Evolutionary conservation across 2,797 vertebrate genomes (phyloP), one percentile per base, ranked within the genome.

Genomic region (Antennarius maculatus): DNA sequence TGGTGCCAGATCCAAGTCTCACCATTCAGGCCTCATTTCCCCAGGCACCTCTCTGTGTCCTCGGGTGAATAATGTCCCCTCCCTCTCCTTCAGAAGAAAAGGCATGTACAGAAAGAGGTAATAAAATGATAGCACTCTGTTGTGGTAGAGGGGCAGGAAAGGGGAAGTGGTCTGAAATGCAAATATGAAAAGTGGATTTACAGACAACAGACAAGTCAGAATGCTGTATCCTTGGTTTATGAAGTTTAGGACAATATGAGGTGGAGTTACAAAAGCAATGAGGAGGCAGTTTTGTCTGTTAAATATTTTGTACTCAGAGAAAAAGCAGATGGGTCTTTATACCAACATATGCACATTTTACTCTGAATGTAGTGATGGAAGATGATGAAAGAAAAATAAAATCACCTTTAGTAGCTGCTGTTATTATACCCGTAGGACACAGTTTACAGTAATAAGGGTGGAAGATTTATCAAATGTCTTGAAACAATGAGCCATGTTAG

Each of bases 11-110:
- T 61, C 66, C 61, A 31, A 41, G 66, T 79, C 70, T 37, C 52
- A 54, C 69, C 66, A 58, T 76, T 81, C 47, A 39, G 60, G 75
- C 54, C 61, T 58, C 54, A 14, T 80, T 79, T 77, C 70, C 83
- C 60, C 56, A 70, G 89, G 86, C 83, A 76, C 83, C 86, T 66
- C 80, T 66, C 64, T 87, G 90, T 89, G 86, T 86, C 83, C 61
- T 65, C 27, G 4, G 61, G 45, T 59, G 13, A 88, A 75, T 68
- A 58, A 69, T 54, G 14, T 2, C 23, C 74, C 76, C 56, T 70
- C 62, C 61, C 8, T n/a, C 47, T 54, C 57, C 3, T 0, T 75
- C 51, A 77, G 67, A 70, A 67, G 34, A 61, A 5, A 41, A 52
- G 67, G 68, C 28, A 81, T 55, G 53, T 69, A 69, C 66, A 76